These are phyloP conservation scores for Micrasema minimum DNA, from an alignment of 1,140 invertebrate genomes.

Conservation along the genomic window DNA sequence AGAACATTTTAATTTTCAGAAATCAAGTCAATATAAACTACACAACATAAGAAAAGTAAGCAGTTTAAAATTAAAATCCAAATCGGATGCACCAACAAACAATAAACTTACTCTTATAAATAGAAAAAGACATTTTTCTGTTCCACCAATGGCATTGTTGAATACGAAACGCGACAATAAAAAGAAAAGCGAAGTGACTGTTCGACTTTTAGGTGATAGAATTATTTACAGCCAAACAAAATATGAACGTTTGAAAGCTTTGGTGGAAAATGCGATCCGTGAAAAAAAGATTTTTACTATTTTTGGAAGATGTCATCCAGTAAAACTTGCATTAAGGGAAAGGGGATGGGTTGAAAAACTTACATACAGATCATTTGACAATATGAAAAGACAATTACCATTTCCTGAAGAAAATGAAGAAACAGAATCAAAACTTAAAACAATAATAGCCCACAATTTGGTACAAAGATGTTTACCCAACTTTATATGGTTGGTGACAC, in stretches of 20 bases:
- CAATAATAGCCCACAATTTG: slow-evolving; percentile 68
- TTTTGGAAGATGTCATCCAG: slow-evolving; percentile 60
- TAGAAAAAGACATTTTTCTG: too few species aligned
- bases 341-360: slow-evolving; percentile 74
- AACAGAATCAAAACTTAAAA: slow-evolving; percentile 58
- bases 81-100: neutral
- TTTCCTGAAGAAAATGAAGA: slow-evolving; percentile 9
- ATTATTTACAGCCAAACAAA: slow-evolving; percentile 42
- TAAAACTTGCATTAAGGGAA: slow-evolving; percentile 66
- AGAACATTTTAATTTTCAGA: too few species aligned
- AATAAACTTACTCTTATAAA: too few species aligned
- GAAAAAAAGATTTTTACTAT: slow-evolving; percentile 58
- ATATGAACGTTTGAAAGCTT: slow-evolving; percentile 53
- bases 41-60: neutral
- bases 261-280: slow-evolving; percentile 56
- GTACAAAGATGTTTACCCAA: slow-evolving; percentile 68
- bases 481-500: slow-evolving; percentile 66
- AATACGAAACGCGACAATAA: too few species aligned
- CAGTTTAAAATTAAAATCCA: neutral
- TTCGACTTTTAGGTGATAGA: slow-evolving; percentile 10
- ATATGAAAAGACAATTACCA: slow-evolving; percentile 54
- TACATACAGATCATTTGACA: slow-evolving; percentile 55
- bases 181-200: too few species aligned
- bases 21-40: neutral
- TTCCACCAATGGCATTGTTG: too few species aligned